A percentile compares a stretch with the other conserved stretches of the same genome.
Conservation (phyloP, 2,113 vertebrate genomes). For the Tiliqua scincoides region DNA sequence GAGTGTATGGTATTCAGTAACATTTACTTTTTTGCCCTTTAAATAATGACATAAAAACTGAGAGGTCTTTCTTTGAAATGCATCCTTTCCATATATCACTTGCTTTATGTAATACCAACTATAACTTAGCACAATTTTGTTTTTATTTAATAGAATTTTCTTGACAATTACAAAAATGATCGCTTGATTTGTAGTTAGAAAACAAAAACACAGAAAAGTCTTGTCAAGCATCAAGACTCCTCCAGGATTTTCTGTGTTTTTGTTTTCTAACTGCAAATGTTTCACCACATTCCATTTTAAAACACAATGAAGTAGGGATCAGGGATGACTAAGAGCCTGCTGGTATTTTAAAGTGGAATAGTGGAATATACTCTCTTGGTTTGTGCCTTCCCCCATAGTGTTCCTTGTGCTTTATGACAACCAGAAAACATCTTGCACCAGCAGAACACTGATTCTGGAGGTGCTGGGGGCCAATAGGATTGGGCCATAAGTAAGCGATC, state of each 20-base stretch:
- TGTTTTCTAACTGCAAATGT: background rate
- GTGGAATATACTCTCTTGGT: too few species aligned
- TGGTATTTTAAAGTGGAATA: background rate
- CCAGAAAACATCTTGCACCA: too few species aligned
- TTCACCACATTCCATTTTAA: background rate
- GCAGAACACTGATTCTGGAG: too few species aligned
- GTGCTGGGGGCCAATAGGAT: background rate
- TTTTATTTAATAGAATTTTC: constrained; percentile 44
- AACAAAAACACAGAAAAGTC: too few species aligned
- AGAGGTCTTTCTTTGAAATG: constrained; percentile 52
- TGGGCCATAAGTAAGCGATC: constrained; percentile 47
- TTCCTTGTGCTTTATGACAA: too few species aligned
- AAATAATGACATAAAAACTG: constrained; percentile 55
- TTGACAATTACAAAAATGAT: constrained; percentile 14
- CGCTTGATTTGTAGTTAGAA: background rate
- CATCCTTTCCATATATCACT: constrained; percentile 52
- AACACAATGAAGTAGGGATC: background rate
- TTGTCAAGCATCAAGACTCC: too few species aligned
- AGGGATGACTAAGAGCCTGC: too few species aligned
- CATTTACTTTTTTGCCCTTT: constrained; percentile 65
- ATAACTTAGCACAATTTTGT: constrained; percentile 50
- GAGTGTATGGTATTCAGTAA: constrained; percentile 59
- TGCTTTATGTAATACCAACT: constrained; percentile 55
- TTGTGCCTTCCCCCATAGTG: too few species aligned
- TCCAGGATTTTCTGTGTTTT: too few species aligned